Evolutionary conservation across 2,113 vertebrate genomes (phyloP).

Genomic region (Stomatorhinus ivindoensis): DNA sequence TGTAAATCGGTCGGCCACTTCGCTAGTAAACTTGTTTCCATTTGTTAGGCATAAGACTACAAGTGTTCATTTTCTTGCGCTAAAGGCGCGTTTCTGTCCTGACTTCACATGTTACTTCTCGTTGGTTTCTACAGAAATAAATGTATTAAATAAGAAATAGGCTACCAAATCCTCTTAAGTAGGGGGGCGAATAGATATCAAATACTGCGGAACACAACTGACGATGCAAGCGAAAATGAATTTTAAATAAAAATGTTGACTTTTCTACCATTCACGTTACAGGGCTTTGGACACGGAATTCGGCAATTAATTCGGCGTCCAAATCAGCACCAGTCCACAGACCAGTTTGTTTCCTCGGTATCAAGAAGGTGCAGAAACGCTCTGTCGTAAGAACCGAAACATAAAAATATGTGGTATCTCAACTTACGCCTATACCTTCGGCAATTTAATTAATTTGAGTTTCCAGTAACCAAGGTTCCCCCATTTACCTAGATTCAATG

Average conservation of each 20-base stretch:
- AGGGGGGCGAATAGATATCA: neutral
- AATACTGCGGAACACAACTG: neutral
- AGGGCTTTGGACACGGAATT: neutral
- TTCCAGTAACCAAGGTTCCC: neutral
- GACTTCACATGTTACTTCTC: neutral
- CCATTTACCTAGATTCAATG: neutral
- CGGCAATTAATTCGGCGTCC: neutral
- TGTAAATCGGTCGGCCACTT: neutral
- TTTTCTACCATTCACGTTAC: neutral
- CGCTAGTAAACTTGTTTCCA: neutral
- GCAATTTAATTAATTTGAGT: neutral
- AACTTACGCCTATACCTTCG: neutral
- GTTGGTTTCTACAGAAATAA: neutral
- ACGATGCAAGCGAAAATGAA: neutral
- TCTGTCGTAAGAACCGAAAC: neutral
- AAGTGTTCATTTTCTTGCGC: neutral
- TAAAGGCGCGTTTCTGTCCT: neutral
- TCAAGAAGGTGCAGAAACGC: constrained; percentile 30
- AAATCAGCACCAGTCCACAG: constrained; percentile 28
- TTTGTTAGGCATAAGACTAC: neutral
- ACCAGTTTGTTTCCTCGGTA: constrained; percentile 43
- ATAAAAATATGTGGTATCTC: neutral
- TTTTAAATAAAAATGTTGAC: neutral
- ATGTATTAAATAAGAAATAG: neutral
- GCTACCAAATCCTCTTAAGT: neutral